Conservation (phyloP, 92 coral and sea anemone species). For the Porites lobata region DNA sequence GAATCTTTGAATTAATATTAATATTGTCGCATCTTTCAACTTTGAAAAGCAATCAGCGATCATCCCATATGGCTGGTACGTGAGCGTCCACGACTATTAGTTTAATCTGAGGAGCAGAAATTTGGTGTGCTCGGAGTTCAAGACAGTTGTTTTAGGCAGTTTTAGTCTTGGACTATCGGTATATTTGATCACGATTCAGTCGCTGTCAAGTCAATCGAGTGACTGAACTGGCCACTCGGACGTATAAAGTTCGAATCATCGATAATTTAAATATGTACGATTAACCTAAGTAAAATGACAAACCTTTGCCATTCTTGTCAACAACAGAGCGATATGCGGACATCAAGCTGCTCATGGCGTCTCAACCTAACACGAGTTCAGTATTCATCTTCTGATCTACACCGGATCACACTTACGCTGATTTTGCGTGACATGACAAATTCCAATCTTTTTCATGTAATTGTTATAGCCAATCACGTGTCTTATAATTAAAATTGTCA, state of each 20-base stretch:
- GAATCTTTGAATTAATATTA: background rate
- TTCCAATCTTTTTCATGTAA: background rate
- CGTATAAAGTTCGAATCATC: background rate
- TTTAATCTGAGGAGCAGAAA: background rate
- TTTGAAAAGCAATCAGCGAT: background rate
- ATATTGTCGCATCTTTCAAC: background rate
- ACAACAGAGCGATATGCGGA: slow-evolving; percentile 4
- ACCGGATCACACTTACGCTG: background rate
- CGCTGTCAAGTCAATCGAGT: background rate
- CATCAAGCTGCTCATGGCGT: slow-evolving; percentile 15
- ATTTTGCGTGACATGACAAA: slow-evolving; percentile 1
- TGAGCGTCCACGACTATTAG: background rate
- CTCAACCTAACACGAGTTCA: background rate
- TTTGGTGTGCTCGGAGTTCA: too few relatives aligned
- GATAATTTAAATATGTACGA: background rate
- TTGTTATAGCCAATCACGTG: too few relatives aligned
- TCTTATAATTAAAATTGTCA: too few relatives aligned
- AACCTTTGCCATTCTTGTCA: background rate
- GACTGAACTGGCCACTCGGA: too few relatives aligned
- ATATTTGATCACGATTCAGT: too few relatives aligned
- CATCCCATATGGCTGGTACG: background rate
- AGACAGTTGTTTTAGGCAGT: too few relatives aligned
- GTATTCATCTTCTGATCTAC: background rate
- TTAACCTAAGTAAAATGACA: background rate
- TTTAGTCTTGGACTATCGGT: too few relatives aligned